Percentiles rank a stretch among this genome's conserved stretches.
Evolutionary conservation across 2,888 invertebrate species (phyloP).

Genomic region (Lepidochrysops patricia): DNA sequence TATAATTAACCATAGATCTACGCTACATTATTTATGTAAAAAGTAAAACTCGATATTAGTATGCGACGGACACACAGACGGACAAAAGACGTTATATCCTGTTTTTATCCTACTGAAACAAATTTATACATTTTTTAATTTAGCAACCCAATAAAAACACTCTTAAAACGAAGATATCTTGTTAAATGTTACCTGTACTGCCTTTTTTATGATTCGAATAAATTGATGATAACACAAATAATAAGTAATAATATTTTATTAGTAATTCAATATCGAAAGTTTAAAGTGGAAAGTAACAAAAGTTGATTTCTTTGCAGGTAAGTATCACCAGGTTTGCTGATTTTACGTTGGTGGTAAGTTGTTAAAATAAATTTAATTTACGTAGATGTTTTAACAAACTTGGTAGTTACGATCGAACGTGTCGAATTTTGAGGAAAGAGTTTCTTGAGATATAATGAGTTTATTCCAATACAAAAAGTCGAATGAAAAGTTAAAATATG

Average conservation of each 20-base stretch:
- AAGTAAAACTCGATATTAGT: conserved; percentile 55
- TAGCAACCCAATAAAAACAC: conserved; percentile 30
- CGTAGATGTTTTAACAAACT: background rate
- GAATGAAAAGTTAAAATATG: background rate
- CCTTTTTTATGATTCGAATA: conserved; percentile 1
- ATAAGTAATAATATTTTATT: conserved; percentile 5
- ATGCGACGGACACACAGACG: conserved; percentile 57
- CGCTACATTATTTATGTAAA: conserved; percentile 31
- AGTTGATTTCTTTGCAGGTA: conserved; percentile 8
- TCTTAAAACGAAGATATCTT: conserved; percentile 2
- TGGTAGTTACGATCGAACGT: background rate
- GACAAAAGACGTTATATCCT: conserved; percentile 73
- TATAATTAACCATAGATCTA: conserved; percentile 23
- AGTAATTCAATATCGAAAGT: conserved; percentile 4
- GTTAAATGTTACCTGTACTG: background rate
- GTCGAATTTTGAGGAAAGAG: background rate
- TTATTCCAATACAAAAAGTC: too few species aligned
- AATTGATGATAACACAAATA: background rate
- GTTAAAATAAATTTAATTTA: background rate
- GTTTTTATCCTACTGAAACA: conserved; percentile 71
- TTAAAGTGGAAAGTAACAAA: conserved; percentile 9
- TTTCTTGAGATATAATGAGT: too few species aligned
- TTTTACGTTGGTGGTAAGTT: conserved; percentile 12
- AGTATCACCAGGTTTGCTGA: conserved; percentile 13
- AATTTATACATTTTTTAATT: conserved; percentile 71